These are phyloP conservation scores for Hemitrygon akajei DNA, from an alignment of 2,797 vertebrate species.

Conservation along the genomic window DNA sequence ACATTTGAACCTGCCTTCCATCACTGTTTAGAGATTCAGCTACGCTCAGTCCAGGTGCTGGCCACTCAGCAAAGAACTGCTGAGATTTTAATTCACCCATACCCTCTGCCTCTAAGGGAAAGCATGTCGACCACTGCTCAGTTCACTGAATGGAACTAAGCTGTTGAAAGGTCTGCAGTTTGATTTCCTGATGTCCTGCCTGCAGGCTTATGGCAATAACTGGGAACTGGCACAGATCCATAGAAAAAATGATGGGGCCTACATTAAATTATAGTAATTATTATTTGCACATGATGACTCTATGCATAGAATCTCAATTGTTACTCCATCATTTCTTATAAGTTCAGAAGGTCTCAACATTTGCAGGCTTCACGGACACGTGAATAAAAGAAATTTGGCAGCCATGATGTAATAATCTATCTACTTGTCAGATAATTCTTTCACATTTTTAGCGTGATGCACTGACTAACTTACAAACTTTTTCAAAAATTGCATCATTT, in stretches of 20 bases:
- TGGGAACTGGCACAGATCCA: constrained; percentile 12
- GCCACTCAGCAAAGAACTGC: constrained; percentile 1
- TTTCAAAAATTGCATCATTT: background rate
- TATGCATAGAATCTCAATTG: background rate
- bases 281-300: background rate
- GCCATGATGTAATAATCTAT: background rate
- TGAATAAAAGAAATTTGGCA: background rate
- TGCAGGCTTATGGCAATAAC: constrained; percentile 15
- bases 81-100: constrained; percentile 29
- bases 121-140: constrained; percentile 2
- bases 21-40: background rate
- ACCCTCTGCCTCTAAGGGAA: constrained; percentile 12
- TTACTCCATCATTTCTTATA: constrained; percentile 8
- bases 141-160: constrained; percentile 21
- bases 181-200: constrained; percentile 18
- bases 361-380: background rate
- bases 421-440: background rate
- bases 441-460: background rate
- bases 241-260: background rate
- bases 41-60: background rate
- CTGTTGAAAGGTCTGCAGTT: constrained; percentile 34
- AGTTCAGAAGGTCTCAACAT: background rate
- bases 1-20: constrained; percentile 22
- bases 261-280: constrained; percentile 19
- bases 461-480: background rate